phyloP scores from a whole-genome alignment of 2,113 vertebrate species.

The Hemiprocne comata region DNA sequence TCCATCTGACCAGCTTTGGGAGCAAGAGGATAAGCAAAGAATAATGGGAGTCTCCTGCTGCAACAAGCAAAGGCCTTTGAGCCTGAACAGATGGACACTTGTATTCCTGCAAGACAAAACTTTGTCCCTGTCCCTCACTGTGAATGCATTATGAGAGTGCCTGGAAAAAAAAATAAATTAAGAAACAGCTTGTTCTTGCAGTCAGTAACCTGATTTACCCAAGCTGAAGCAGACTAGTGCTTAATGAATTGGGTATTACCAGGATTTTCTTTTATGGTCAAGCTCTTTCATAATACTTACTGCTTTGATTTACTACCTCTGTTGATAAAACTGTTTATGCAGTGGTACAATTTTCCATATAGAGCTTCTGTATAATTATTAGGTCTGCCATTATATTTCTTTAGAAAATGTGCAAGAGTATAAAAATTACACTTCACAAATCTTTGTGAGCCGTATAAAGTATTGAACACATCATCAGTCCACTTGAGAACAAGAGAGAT shows the following conservation, averaged over 20 bases:
- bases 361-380: background rate
- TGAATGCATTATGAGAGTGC: background rate
- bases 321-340: background rate
- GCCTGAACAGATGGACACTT: background rate
- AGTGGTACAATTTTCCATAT: background rate
- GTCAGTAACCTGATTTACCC: background rate
- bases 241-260: background rate
- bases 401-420: background rate
- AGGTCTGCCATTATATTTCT: background rate
- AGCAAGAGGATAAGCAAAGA: background rate
- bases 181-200: background rate
- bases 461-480: background rate
- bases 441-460: background rate
- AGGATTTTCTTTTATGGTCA: background rate
- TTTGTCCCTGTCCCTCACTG: background rate
- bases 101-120: background rate
- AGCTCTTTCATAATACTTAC: background rate
- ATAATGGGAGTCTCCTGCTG: background rate
- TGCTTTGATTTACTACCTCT: background rate
- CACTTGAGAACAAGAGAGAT: background rate
- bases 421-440: background rate
- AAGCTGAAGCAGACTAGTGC: background rate
- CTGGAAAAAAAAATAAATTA: background rate
- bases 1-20: background rate
- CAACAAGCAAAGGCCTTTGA: background rate